These are phyloP conservation scores for Vipera latastei DNA, from an alignment of 2,797 vertebrate species.

Conservation along the genomic window DNA sequence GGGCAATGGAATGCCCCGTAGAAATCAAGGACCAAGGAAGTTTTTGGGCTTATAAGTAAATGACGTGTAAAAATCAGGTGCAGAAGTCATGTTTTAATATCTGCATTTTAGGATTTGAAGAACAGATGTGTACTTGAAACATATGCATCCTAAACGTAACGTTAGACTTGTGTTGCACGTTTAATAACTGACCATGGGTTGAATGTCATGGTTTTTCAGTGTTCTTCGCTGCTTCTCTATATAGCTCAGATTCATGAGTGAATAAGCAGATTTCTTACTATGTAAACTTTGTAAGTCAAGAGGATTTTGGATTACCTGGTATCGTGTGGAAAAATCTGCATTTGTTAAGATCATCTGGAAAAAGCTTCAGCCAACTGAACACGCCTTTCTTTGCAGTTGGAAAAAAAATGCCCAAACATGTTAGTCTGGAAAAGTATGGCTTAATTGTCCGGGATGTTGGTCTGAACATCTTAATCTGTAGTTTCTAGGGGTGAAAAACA, in stretches of 20 bases:
- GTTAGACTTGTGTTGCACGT: not conserved
- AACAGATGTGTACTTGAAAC: not conserved
- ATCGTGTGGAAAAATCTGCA: not conserved
- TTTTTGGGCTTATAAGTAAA: not conserved
- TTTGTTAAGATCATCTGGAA: not conserved
- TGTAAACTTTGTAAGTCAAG: slow-evolving; percentile 1
- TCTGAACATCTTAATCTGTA: slow-evolving; percentile 1
- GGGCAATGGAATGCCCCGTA: not conserved
- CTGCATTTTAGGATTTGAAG: not conserved
- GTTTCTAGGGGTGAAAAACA: slow-evolving; percentile 24
- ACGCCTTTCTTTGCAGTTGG: not conserved
- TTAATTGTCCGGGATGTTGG: not conserved
- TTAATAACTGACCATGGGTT: not conserved
- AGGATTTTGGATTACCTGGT: not conserved
- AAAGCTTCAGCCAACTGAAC: not conserved
- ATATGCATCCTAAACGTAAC: not conserved
- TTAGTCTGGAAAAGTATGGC: not conserved
- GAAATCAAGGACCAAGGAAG: not conserved
- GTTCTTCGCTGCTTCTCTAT: not conserved
- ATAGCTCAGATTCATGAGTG: not conserved
- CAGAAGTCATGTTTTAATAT: not conserved
- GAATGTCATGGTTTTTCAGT: not conserved
- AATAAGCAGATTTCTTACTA: not conserved
- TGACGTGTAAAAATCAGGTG: not conserved
- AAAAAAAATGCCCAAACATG: not conserved